These are phyloP conservation scores for Cyanoliseus patagonus DNA, from an alignment of 2,113 vertebrate genomes.

Conservation along the genomic window DNA sequence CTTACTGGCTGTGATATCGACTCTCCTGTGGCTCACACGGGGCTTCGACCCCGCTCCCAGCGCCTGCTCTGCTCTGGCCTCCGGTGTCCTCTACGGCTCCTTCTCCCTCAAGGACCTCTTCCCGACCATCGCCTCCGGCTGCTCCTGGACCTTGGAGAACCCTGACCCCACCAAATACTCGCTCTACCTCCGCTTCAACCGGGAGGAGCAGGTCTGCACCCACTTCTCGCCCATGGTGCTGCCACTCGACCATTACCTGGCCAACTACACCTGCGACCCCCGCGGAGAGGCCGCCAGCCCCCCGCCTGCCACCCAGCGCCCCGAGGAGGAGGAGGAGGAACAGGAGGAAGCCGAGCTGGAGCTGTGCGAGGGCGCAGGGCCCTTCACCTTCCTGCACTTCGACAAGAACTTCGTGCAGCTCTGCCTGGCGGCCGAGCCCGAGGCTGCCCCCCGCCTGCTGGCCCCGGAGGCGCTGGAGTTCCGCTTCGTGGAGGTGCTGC, in stretches of 20 bases:
- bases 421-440: slow-evolving; percentile 83
- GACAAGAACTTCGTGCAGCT: slow-evolving; percentile 98
- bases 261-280: slow-evolving; percentile 92
- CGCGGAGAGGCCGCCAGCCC: slow-evolving; percentile 74
- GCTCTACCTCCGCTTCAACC: slow-evolving; percentile 94
- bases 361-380: slow-evolving; percentile 81
- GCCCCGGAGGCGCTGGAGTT: slow-evolving; percentile 86
- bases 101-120: slow-evolving; percentile 99
- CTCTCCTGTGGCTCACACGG: slow-evolving; percentile 87
- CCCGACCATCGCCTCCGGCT: slow-evolving; percentile 88
- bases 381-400: slow-evolving; percentile 92
- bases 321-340: slow-evolving; percentile 61
- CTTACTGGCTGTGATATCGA: slow-evolving; percentile 99
- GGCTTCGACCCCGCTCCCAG: slow-evolving; percentile 86
- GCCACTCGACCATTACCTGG: slow-evolving; percentile 93
- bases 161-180: slow-evolving; percentile 99
- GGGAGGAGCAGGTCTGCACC: slow-evolving; percentile 88
- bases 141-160: slow-evolving; percentile 98
- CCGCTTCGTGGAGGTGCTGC: slow-evolving; percentile 91
- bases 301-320: background rate
- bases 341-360: slow-evolving; percentile 76
- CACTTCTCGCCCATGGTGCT: slow-evolving; percentile 92
- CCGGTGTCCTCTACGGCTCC: slow-evolving; percentile 96
- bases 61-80: slow-evolving; percentile 94
- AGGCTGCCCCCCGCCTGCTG: slow-evolving; percentile 74